Evolutionary conservation across 1,140 invertebrate genomes (phyloP).

Genomic region (Cherax destructor): DNA sequence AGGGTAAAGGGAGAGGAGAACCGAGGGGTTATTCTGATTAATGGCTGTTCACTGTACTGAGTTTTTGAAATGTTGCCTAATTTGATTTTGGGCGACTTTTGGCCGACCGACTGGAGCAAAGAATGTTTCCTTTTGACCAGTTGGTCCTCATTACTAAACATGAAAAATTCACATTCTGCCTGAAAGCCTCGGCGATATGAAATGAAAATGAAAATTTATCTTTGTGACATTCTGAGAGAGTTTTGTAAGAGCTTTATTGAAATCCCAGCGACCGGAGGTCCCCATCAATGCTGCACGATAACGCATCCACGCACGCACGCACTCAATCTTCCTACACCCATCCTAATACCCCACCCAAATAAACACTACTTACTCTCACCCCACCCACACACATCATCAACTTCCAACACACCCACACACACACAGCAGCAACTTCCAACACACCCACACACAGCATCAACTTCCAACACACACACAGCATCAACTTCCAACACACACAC

Average conservation of each 20-base stretch:
- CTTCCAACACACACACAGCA: no score
- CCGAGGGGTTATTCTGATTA: constrained; percentile 3
- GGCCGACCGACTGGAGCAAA: constrained; percentile 24
- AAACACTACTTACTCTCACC: no score
- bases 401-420: no score
- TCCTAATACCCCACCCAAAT: no score
- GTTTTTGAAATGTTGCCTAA: constrained; percentile 29
- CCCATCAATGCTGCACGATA: no score
- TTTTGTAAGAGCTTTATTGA: constrained; percentile 44
- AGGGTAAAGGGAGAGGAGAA: neutral
- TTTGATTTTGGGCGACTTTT: constrained; percentile 55
- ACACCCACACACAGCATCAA: no score
- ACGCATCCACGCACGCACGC: no score
- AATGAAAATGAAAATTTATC: constrained; percentile 44
- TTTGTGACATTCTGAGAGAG: constrained; percentile 19
- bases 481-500: no score
- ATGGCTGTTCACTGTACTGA: constrained; percentile 27
- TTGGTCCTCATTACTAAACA: constrained; percentile 61
- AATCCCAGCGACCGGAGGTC: constrained; percentile 26
- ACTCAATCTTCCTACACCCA: no score
- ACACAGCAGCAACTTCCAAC: no score
- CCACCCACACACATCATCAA: no score
- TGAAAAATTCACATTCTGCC: constrained; percentile 63
- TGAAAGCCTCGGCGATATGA: constrained; percentile 65
- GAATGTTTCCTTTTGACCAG: constrained; percentile 55